Evolutionary conservation across 2,113 vertebrate species (phyloP).

Genomic region (Epinephelus moara): DNA sequence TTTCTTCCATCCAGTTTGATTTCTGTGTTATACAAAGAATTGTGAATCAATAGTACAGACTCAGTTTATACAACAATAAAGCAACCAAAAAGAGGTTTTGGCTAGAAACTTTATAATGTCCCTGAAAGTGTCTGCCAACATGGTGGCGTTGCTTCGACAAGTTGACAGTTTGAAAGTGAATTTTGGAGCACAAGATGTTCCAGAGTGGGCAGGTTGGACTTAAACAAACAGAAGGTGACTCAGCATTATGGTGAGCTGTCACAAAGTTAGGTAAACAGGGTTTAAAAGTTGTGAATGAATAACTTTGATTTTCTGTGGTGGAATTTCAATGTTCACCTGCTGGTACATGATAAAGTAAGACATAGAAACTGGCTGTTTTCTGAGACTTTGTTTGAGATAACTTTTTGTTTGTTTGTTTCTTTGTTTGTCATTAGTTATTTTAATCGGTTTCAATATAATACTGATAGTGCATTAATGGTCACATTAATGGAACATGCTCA

Average conservation of each 20-base stretch:
- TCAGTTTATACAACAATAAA: neutral
- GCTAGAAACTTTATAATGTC: neutral
- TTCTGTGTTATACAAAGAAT: neutral
- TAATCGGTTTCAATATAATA: neutral
- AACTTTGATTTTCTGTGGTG: neutral
- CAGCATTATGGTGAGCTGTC: slow-evolving; percentile 18
- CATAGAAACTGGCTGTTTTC: neutral
- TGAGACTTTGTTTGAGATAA: neutral
- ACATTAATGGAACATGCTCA: no score
- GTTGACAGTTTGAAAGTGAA: slow-evolving; percentile 15
- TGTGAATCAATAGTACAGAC: neutral
- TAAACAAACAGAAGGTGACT: slow-evolving; percentile 23
- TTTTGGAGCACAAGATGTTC: slow-evolving; percentile 19
- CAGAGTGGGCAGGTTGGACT: neutral
- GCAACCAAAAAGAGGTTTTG: neutral
- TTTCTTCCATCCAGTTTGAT: neutral
- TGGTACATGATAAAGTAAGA: neutral
- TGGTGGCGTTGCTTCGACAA: neutral
- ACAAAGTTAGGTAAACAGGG: neutral
- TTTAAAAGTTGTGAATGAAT: neutral
- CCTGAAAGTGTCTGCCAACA: neutral
- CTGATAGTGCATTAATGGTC: neutral
- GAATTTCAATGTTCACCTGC: slow-evolving; percentile 3
- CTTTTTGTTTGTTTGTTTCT: neutral
- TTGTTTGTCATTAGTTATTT: no score